These are phyloP conservation scores for Channa maculata DNA, from an alignment of 2,113 vertebrate genomes.

Conservation along the genomic window DNA sequence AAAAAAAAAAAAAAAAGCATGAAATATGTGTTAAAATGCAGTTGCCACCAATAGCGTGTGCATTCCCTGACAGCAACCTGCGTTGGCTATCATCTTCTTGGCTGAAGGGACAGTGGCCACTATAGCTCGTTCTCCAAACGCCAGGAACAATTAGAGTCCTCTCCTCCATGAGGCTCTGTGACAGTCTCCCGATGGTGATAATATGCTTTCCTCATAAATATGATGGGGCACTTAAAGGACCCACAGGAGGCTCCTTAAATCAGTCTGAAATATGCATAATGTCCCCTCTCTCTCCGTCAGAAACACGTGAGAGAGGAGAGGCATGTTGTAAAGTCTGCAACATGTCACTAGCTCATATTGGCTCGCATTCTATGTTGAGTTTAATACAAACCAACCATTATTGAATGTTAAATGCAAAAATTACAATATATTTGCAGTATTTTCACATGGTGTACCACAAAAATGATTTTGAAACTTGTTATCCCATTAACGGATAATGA, in stretches of 20 bases:
- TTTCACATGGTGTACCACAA: too few relatives aligned
- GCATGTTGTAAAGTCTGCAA: constrained; percentile 43
- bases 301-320: constrained; percentile 19
- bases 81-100: background rate
- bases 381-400: background rate
- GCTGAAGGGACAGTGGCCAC: constrained; percentile 9
- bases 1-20: background rate
- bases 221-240: constrained; percentile 71
- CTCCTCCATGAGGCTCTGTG: constrained; percentile 54
- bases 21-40: background rate
- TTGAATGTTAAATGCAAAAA: background rate
- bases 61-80: background rate
- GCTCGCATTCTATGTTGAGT: background rate
- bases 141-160: constrained; percentile 67
- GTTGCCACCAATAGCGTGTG: background rate
- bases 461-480: too few relatives aligned
- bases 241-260: constrained; percentile 74
- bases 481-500: too few relatives aligned
- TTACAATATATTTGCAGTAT: too few relatives aligned
- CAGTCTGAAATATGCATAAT: constrained; percentile 77
- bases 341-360: constrained; percentile 23
- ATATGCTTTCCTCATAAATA: constrained; percentile 76
- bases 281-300: constrained; percentile 15
- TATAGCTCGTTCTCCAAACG: constrained; percentile 44
- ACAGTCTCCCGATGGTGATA: constrained; percentile 73